Conservation (phyloP, 1,140 invertebrate genomes). For the Hermetia illucens region DNA sequence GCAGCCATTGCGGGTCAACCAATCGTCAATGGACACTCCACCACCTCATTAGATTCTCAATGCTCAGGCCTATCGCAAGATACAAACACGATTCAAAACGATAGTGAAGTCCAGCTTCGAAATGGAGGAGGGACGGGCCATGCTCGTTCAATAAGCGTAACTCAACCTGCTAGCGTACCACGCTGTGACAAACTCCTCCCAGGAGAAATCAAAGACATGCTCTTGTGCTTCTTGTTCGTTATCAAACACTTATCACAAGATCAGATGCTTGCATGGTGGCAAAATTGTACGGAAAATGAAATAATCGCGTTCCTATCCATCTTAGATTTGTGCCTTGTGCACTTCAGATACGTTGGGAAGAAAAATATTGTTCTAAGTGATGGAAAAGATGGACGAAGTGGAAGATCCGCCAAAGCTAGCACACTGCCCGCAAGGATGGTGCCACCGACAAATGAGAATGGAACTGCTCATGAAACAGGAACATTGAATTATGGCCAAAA, state of each 20-base stretch:
- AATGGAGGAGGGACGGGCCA: constrained; percentile 23
- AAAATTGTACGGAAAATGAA: constrained; percentile 45
- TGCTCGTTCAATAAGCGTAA: constrained; percentile 39
- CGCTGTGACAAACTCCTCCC: constrained; percentile 61
- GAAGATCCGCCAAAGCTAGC: constrained; percentile 43
- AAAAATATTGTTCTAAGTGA: constrained; percentile 48
- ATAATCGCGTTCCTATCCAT: constrained; percentile 24
- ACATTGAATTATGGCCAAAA: constrained; percentile 38
- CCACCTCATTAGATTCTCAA: constrained; percentile 28
- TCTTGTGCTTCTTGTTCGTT: constrained; percentile 82
- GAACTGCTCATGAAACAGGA: constrained; percentile 31
- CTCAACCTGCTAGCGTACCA: constrained; percentile 34
- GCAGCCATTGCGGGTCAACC: constrained; percentile 63
- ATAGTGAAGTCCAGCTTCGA: constrained; percentile 14
- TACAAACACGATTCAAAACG: constrained; percentile 37
- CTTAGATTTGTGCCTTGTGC: constrained; percentile 48
- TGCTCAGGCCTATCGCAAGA: constrained; percentile 40
- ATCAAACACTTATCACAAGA: constrained; percentile 81
- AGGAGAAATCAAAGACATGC: constrained; percentile 53
- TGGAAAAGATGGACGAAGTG: constrained; percentile 35
- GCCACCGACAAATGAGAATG: constrained; percentile 43
- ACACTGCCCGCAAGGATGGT: constrained; percentile 68
- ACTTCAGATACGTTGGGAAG: constrained; percentile 78
- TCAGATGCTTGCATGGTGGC: constrained; percentile 82
- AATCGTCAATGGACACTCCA: constrained; percentile 42